Conservation (phyloP, 2,888 invertebrate species). For the Caenorhabditis sp. region DNA sequence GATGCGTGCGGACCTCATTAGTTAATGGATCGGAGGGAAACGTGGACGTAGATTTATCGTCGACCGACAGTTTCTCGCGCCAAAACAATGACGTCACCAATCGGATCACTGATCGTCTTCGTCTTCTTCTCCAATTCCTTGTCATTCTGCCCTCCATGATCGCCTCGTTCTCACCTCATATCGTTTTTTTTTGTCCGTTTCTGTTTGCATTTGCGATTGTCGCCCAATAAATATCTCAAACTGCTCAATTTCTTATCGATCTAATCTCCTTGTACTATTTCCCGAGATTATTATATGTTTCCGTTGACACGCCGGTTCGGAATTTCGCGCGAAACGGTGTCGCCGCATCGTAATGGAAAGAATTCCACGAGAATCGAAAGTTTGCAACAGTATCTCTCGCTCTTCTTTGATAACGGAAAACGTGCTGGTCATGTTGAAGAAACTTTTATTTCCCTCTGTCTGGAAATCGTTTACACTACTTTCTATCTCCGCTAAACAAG, state of each 20-base stretch:
- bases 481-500: no score
- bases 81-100: slow-evolving; percentile 30
- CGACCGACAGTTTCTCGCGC: no score
- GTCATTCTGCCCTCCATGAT: slow-evolving; percentile 38
- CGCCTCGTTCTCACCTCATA: slow-evolving; percentile 11
- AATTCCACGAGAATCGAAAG: not conserved
- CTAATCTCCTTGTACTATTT: slow-evolving; percentile 35
- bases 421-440: no score
- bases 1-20: no score
- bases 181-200: no score
- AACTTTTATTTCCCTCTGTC: no score
- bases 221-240: slow-evolving; percentile 27
- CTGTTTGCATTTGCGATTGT: slow-evolving; percentile 41
- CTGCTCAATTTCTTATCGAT: slow-evolving; percentile 19
- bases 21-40: no score
- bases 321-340: slow-evolving; percentile 22
- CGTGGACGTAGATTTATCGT: not conserved
- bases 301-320: not conserved
- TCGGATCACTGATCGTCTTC: slow-evolving; percentile 2
- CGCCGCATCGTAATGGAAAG: no score
- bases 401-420: no score
- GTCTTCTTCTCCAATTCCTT: slow-evolving; percentile 12
- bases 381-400: no score
- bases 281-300: slow-evolving; percentile 15
- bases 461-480: no score